phyloP scores from a whole-genome alignment of 92 coral and sea anemone genomes.

The Montipora capitata region DNA sequence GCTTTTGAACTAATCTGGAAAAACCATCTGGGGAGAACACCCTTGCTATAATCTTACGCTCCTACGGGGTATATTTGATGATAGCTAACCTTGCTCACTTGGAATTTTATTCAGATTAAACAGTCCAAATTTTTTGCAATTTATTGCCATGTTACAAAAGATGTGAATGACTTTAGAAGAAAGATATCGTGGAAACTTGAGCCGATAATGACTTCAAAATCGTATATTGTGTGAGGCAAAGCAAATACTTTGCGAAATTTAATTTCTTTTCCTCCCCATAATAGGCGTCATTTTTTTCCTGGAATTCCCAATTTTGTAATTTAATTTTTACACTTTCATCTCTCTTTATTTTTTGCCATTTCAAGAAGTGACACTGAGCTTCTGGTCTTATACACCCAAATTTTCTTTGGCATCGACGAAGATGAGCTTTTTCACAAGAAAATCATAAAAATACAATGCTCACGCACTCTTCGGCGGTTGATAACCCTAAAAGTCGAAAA shows the following conservation, averaged over 20 bases:
- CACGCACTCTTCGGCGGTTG: too few relatives aligned
- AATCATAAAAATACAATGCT: too few relatives aligned
- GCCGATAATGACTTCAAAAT: slow-evolving; percentile 73
- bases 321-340: not conserved
- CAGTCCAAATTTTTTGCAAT: slow-evolving; percentile 4
- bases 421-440: too few relatives aligned
- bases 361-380: not conserved
- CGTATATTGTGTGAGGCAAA: slow-evolving; percentile 20
- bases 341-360: not conserved
- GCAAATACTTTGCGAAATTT: slow-evolving; percentile 43
- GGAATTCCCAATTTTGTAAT: slow-evolving; percentile 10
- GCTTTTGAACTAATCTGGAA: not conserved
- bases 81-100: too few relatives aligned
- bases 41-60: too few relatives aligned
- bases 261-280: slow-evolving; percentile 20
- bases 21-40: too few relatives aligned
- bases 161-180: slow-evolving; percentile 20
- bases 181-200: slow-evolving; percentile 54
- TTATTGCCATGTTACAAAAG: slow-evolving; percentile 17
- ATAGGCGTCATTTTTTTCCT: slow-evolving; percentile 4
- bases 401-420: too few relatives aligned
- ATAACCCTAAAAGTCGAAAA: too few relatives aligned
- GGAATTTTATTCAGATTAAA: not conserved
- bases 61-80: too few relatives aligned
- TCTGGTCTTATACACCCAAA: too few relatives aligned